Evolutionary conservation across 2,113 vertebrate species (phyloP), one percentile per base, ranked within the genome.

Genomic region (Ranitomeya variabilis): DNA sequence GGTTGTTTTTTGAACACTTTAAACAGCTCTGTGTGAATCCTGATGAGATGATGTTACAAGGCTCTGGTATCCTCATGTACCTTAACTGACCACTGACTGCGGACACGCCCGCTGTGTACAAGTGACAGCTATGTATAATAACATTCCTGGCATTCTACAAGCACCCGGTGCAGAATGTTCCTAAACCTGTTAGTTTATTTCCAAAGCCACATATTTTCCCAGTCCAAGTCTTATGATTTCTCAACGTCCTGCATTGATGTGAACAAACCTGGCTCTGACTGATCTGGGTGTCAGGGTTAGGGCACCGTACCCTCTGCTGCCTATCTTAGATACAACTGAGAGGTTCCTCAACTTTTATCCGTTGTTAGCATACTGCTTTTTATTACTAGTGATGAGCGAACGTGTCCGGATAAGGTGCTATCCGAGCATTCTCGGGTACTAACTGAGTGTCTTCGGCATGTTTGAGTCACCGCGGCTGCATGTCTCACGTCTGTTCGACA

Each of bases 181-280:
- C 64, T 14, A n/a, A 87, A 87, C 77, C 77, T 87, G 86, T 80
- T 71, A 14, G 51, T 80, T 80, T 86, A 14, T 86, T 79, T 86
- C 85, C 76, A 79, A 86, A 86, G 54, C 64, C 76, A 71, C 64
- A 69, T 79, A 79, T 78, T 86, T 37, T 19, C n/a, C 85, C 45
- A 15, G 62, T 54, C 55, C 16, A 60, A 31, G 62, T 86, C 85
- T 67, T 86, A 74, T 54, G 45, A 62, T 59, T 62, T 78, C 85
- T 86, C 57, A 86, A 64, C 45, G 73, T 57, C 60, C 52, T 55
- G 76, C 76, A 79, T 79, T 76, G 84, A 64, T 78, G 81, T 69
- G 45, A 83, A 69, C 12, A 83, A 54, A 83, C 31, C 62, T 69
- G 19, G 26, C 81, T 4, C 11, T 15, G 62, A 52, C 62, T 66